Percentiles rank a stretch among this genome's conserved stretches.
phyloP scores from a whole-genome alignment of 2,797 vertebrate genomes.

The Myotis findleyi region DNA sequence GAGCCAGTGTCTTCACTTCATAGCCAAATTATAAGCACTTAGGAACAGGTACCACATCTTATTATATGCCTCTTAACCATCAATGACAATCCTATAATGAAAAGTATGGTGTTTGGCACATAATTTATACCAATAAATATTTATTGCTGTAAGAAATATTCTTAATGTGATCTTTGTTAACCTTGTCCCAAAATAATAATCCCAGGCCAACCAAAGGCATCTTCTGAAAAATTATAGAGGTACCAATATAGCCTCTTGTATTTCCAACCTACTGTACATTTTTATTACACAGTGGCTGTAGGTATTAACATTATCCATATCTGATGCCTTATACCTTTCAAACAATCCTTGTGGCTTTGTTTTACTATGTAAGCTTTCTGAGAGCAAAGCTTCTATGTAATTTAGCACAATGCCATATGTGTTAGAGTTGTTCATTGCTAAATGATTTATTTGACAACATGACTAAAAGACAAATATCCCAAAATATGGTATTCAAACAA shows the following conservation, averaged over 20 bases:
- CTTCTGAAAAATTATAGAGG: neutral
- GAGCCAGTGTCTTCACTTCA: neutral
- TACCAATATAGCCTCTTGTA: neutral
- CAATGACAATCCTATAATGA: neutral
- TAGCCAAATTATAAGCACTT: neutral
- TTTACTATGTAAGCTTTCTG: neutral
- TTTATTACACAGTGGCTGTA: neutral
- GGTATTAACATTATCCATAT: neutral
- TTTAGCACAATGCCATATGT: neutral
- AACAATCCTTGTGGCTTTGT: neutral
- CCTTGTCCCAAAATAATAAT: neutral
- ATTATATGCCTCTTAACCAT: neutral
- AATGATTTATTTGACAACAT: slow-evolving; percentile 30
- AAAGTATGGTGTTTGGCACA: neutral
- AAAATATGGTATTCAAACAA: neutral
- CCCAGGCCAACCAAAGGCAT: neutral
- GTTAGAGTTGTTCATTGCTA: neutral
- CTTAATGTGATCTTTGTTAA: neutral
- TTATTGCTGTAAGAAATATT: neutral
- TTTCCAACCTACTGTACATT: neutral
- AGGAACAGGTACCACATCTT: neutral
- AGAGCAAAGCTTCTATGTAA: slow-evolving; percentile 9
- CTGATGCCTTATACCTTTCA: slow-evolving; percentile 11
- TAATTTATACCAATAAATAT: neutral
- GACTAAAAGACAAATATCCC: neutral